Percentiles rank a stretch among this genome's conserved stretches.
These are phyloP conservation scores for Phasia obesa DNA, from an alignment of 2,888 invertebrate genomes.

Conservation along the genomic window DNA sequence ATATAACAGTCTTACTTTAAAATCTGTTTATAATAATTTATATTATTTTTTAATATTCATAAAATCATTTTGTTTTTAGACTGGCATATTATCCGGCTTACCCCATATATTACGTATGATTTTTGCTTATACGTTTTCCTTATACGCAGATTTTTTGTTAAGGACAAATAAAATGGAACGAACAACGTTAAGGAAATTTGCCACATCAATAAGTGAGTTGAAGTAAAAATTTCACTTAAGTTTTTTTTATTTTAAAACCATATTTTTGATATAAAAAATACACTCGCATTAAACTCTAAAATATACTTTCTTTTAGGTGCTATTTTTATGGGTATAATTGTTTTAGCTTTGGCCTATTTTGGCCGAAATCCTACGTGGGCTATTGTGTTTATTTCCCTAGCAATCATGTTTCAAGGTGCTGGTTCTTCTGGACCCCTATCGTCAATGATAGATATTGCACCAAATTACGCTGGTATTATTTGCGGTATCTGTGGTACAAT, in stretches of 20 bases:
- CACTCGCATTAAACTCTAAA: too few species aligned
- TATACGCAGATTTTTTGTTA: conserved; percentile 85
- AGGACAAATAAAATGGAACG: conserved; percentile 84
- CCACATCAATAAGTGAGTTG: conserved; percentile 84
- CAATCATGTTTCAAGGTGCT: conserved; percentile 86
- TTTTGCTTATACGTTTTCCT: conserved; percentile 85
- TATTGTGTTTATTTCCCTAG: conserved; percentile 85
- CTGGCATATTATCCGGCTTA: conserved; percentile 85
- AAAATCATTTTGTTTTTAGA: conserved; percentile 73
- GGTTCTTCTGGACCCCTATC: conserved; percentile 87
- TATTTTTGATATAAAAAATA: too few species aligned
- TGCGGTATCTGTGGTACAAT: conserved; percentile 85
- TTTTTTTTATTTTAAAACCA: not conserved
- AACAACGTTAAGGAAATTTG: conserved; percentile 86
- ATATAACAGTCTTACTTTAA: too few species aligned
- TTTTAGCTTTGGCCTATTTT: conserved; percentile 85
- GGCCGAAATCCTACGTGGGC: conserved; percentile 85
- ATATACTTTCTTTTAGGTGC: conserved; percentile 81
- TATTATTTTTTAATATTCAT: not conserved
- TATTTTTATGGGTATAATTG: conserved; percentile 85
- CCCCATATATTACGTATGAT: conserved; percentile 85
- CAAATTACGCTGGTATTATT: conserved; percentile 85
- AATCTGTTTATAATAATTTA: not conserved
- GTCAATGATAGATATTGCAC: conserved; percentile 87
- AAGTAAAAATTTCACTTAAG: too few species aligned